Percentiles rank a stretch among this genome's conserved stretches.
Conservation (phyloP, 2,888 invertebrate species). For the Nineta flava region DNA sequence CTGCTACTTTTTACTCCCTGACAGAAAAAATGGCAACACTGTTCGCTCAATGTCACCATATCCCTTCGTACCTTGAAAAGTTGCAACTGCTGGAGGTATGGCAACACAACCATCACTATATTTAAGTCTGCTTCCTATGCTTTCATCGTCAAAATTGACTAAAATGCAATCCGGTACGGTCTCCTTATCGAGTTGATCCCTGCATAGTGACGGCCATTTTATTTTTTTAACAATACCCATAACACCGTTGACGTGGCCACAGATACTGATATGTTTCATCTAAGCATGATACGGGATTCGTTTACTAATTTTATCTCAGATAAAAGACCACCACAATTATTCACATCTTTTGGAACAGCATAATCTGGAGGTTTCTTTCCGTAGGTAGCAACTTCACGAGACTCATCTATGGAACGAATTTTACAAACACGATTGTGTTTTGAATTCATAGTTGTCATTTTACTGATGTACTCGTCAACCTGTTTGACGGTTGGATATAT, state of each 20-base stretch:
- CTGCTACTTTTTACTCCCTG: too few relatives aligned
- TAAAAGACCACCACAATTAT: conserved; percentile 6
- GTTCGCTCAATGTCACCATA: neutral
- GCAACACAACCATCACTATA: neutral
- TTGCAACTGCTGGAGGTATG: neutral
- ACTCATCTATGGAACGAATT: conserved; percentile 15
- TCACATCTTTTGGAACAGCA: conserved; percentile 9
- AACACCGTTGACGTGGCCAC: neutral
- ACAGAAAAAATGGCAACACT: neutral
- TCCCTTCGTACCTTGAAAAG: neutral
- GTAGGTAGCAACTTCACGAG: conserved; percentile 16
- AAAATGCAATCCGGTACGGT: neutral
- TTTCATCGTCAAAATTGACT: neutral
- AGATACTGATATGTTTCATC: conserved; percentile 15
- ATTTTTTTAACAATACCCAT: neutral
- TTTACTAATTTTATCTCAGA: neutral
- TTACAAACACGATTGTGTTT: neutral
- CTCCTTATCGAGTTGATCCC: conserved; percentile 16
- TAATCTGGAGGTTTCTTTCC: conserved; percentile 11
- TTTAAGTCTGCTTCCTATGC: neutral
- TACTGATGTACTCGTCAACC: conserved; percentile 15
- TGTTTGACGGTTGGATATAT: conserved; percentile 16
- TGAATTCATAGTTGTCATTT: conserved; percentile 9
- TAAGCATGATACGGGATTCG: conserved; percentile 16
- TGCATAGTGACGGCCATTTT: conserved; percentile 16